Base-by-base conservation (phyloP, 2,113 vertebrate species). In the Scomber colias region DNA sequence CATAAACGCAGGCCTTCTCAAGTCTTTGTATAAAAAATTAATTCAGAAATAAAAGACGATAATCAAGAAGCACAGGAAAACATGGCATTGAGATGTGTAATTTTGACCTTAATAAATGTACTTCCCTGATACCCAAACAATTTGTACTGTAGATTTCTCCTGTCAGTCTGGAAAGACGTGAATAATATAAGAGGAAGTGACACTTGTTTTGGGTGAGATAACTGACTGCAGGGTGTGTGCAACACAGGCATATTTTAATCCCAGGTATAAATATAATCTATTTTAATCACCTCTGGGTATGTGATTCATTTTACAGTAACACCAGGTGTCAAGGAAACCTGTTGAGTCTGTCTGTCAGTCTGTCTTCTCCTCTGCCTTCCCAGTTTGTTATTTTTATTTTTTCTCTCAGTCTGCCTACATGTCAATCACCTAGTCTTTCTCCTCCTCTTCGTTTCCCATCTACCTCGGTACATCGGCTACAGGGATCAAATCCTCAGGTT, bases 401-500 rank as follows among this genome's bases (percentile, higher is more conserved):
- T 48, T 68, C 56, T 64, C 24, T 62, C 45, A 13, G 10, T 60
- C 57, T 51, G 10, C n/a, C 12, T 27, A 27, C 3, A 27, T 27
- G 24, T 27, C 24, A 27, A 27, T 27, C 24, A 27, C 24, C 24
- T 40, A 6, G 30, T n/a, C n/a, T 44, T 30, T 19, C 71, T 71
- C 45, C 24, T 57, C 31, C 53, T 60, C 53, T 48, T 27, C 4
- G 56, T 45, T 56, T 49, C 55, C 19, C 53, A 21, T 65, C 66
- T 64, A 56, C 60, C 40, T 60, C 3, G 2, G 17, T 40, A 11
- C 35, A 48, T 63, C 17, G 3, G 54, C 70, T 75, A n/a, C 65
- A 84, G 24, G 66, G 63, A 87, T 84, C 74, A 83, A 65, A 87
- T 77, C 66, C 77, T 60, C 64, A 59, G 73, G 76, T 86, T 83